Evolutionary conservation across 2,113 vertebrate species (phyloP), one percentile per base, ranked within the genome.

Genomic region (Calidris pygmaea): DNA sequence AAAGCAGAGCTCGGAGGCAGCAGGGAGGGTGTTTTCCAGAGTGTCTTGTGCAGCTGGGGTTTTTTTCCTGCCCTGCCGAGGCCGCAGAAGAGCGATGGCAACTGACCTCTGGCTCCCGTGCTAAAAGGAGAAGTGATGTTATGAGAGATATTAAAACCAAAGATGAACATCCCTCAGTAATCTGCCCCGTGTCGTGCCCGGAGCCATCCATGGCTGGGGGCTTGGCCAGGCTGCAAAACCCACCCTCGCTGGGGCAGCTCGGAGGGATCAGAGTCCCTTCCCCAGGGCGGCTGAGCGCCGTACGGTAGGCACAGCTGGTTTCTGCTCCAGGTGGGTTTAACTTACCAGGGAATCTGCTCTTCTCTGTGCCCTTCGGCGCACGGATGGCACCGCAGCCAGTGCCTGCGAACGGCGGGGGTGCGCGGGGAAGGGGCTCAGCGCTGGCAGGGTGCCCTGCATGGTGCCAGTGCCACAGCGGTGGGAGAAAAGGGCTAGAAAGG

Each of bases 91-190:
- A 32, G 81, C 6, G 6, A 32, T 19, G 89, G 95, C 91, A 93
- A 94, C 90, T 93, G 93, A 91, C 60, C 90, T 66, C 85, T 58
- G 55, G 50, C 83, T 32, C 32, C 67, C 3, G 39, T 4, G 68
- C 87, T 71, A 18, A 93, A 95, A 94, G 2, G 3, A 94, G 95
- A 89, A 93, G 92, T 48, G 87, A 67, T 80, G 80, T 59, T 11
- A 3, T 53, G 87, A 37, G 77, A 35, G 80, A 8, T 7, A 4
- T 5, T 81, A 24, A 59, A 27, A 10, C 14, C 20, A 3, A 9
- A 34, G 71, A 65, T 19, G 68, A 14, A 8, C 4, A 0, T 9
- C 47, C n/a, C 55, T 10, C 3, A 3, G 14, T 22, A 26, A 14
- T 26, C 60, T 60, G 60, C 32, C 43, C 62, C 5, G 17, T 3